Base-by-base conservation (phyloP, 1,140 invertebrate species). In the Coelopa frigida region DNA sequence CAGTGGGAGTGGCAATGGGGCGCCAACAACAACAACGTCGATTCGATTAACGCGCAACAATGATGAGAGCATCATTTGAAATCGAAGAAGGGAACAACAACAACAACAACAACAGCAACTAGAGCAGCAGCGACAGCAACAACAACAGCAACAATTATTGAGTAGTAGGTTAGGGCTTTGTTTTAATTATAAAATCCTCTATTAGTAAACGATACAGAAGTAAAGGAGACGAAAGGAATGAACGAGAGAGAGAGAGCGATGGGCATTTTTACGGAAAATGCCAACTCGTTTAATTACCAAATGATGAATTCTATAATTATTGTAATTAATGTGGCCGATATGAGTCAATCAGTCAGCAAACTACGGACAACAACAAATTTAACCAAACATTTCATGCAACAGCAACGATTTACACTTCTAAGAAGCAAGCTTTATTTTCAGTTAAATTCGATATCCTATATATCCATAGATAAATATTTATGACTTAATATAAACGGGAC, bases 31-130 rank as follows among this genome's bases (percentile, higher is more conserved):
- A 11, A 64, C 59, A 8, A 66, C 63, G 5, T 61, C 57, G 27
- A 66, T 66, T 48, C 57, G 63, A 5, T 48, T 66, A 20, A 61
- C 57, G 24, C 60, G 63, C n/a, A 67, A 67, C 37, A 66, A 61
- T 48, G 63, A 67, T 41, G 63, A 67, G 33, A 67, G 63, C 56
- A 67, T 67, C 50, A 67, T 67, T 56, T 67, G 63, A 67, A 57
- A 32, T 29, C 8, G 8, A 14, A 12, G 26, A 20, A 20, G 12
- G 32, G 29, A 44, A 3, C 1, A 29, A 27, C 11, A 20, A 20
- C 5, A 41, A 15, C 39, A 27, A n/a, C 23, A 41, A 10, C 12
- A 41, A 23, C 12, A 37, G 10, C 10, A 41, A 26, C 22, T n/a
- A n/a, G 21, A 41, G 8, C 6, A n/a, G 20, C 17, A 11, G 4